Evolutionary conservation across 2,888 invertebrate species (phyloP).

Genomic region (Shargacucullia verbasci): DNA sequence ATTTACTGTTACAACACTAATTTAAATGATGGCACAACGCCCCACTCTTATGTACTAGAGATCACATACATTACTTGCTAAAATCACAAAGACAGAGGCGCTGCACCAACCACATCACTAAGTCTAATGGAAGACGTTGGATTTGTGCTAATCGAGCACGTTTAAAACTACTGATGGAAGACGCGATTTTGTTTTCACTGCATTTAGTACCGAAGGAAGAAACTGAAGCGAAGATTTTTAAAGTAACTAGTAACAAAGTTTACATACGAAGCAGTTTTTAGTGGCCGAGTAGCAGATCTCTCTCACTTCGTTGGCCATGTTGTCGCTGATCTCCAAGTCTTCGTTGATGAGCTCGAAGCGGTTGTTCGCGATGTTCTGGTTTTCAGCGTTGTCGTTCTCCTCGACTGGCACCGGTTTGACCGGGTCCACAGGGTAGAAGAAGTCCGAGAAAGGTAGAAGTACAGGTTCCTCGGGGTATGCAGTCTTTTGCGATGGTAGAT

Average conservation of each 20-base stretch:
- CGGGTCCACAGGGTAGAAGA: constrained; percentile 80
- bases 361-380: constrained; percentile 82
- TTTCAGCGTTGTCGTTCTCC: constrained; percentile 83
- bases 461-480: constrained; percentile 82
- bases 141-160: constrained; percentile 71
- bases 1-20: constrained; percentile 80
- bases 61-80: constrained; percentile 59
- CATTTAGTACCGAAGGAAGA: constrained; percentile 74
- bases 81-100: constrained; percentile 63
- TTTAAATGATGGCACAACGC: constrained; percentile 66
- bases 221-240: constrained; percentile 60
- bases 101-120: constrained; percentile 74
- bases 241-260: constrained; percentile 75
- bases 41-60: constrained; percentile 52
- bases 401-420: constrained; percentile 80
- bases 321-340: constrained; percentile 86
- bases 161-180: constrained; percentile 85
- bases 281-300: constrained; percentile 86
- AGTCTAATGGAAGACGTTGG: constrained; percentile 86
- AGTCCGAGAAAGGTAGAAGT: constrained; percentile 79
- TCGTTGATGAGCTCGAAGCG: constrained; percentile 80
- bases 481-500: constrained; percentile 86
- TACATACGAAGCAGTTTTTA: constrained; percentile 84
- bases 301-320: constrained; percentile 89
- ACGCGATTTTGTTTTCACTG: constrained; percentile 88